Evolutionary conservation across 2,797 vertebrate genomes (phyloP), one percentile per base, ranked within the genome.

Genomic region (Chlorospingus semifuscus): DNA sequence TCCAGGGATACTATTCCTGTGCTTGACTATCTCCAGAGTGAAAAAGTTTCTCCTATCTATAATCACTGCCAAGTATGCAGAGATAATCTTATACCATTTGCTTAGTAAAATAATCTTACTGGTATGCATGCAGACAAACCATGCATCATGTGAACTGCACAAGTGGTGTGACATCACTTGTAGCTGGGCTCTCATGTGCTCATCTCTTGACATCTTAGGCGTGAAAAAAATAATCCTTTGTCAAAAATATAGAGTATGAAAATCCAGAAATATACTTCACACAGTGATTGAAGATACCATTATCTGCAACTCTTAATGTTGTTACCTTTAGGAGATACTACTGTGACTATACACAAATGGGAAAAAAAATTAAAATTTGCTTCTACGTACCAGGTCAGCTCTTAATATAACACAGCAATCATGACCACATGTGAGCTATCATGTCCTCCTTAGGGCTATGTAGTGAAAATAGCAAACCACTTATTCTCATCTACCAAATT

Each of bases 51-150:
- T 66, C 71, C 15, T 55, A 3, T 15, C 22, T 3, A 21, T 17
- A 47, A 24, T 37, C 19, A 39, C 12, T 42, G 14, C 2, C n/a
- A 94, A 87, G 82, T 21, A 82, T 42, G 26, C 39, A 82, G 66
- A 61, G 13, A 41, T 9, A 68, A 50, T 15, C 37, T 55, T 61
- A 39, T 2, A 24, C 3, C 0, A 0, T 36, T 69, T 34, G 7
- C 6, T 37, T 41, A 55, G 56, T 32, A 77, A 63, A 70, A 44
- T 21, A 78, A 22, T 53, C 7, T 34, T 39, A 34, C 22, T n/a
- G 14, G 19, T 20, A 57, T 3, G 12, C 20, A 59, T 9, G 11
- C 21, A 79, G 55, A 83, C 0, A 66, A 69, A 53, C 5, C 2
- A 2, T 8, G 4, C 12, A 20, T 41, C 32, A 12, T 27, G 17